These are phyloP conservation scores for Gadopsis bispinosus DNA, from an alignment of 2,797 vertebrate species.

Conservation along the genomic window DNA sequence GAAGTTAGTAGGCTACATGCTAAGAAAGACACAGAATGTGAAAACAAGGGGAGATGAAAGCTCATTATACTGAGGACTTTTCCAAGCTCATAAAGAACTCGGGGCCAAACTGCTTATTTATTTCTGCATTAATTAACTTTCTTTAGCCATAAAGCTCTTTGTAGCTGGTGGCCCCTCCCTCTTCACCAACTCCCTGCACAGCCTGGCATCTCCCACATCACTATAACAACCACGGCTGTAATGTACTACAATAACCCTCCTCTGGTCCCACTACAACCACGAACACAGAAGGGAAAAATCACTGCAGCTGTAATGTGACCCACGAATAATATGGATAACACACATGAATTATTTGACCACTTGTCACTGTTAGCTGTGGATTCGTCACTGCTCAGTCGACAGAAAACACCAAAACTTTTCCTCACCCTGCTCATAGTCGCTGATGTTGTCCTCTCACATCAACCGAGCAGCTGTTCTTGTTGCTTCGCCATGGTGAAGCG, in stretches of 20 bases:
- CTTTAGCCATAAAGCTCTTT: constrained; percentile 72
- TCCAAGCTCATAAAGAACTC: constrained; percentile 57
- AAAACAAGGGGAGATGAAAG: constrained; percentile 40
- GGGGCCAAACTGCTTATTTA: constrained; percentile 71
- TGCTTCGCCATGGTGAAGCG: constrained; percentile 62
- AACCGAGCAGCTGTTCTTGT: constrained; percentile 66
- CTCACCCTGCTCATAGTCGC: constrained; percentile 85
- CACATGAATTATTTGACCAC: background rate
- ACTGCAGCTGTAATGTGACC: constrained; percentile 8
- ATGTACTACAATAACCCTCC: constrained; percentile 76
- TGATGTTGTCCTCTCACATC: constrained; percentile 70
- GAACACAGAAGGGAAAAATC: constrained; percentile 44
- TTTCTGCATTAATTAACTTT: constrained; percentile 84
- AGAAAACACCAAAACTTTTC: background rate
- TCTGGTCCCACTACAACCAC: constrained; percentile 42
- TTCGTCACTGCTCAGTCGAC: background rate
- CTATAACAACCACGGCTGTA: constrained; percentile 85
- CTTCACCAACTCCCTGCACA: constrained; percentile 69
- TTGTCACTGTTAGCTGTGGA: background rate
- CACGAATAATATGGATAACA: background rate
- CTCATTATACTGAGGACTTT: constrained; percentile 56
- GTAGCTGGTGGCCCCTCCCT: constrained; percentile 65
- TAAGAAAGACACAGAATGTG: constrained; percentile 20
- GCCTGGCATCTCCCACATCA: constrained; percentile 83
- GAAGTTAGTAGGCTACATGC: constrained; percentile 1